A percentile compares a stretch with the other conserved stretches of the same genome.
Conservation (phyloP, 2,888 invertebrate genomes). For the Caenorhabditis auriculariae region DNA sequence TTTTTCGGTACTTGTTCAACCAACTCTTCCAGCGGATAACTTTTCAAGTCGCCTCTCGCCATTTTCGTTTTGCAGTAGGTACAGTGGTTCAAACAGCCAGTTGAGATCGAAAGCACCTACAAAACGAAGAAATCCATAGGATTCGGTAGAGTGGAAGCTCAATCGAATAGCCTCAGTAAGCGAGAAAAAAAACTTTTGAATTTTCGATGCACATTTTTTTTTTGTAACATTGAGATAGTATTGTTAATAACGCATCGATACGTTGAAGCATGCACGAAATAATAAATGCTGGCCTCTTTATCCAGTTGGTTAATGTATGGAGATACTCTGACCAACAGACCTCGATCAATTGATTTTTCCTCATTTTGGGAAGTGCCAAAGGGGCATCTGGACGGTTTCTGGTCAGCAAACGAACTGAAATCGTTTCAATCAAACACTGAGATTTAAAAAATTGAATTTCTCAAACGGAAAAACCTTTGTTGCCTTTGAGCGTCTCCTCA, state of each 20-base stretch:
- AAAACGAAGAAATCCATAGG: too few species aligned
- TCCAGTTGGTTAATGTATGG: too few species aligned
- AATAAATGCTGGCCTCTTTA: too few species aligned
- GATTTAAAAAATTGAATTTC: not conserved
- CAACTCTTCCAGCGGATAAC: constrained; percentile 73
- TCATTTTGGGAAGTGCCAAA: constrained; percentile 84
- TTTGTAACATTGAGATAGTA: too few species aligned
- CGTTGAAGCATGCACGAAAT: too few species aligned
- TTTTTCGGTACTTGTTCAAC: constrained; percentile 29
- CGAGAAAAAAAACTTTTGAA: too few species aligned
- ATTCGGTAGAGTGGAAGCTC: too few species aligned
- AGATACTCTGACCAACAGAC: constrained; percentile 68
- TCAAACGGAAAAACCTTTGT: constrained; percentile 14
- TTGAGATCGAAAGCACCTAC: constrained; percentile 59
- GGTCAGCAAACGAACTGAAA: constrained; percentile 36
- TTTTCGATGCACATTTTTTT: too few species aligned
- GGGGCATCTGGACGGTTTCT: constrained; percentile 77
- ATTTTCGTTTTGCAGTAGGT: constrained; percentile 89
- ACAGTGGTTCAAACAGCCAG: constrained; percentile 86
- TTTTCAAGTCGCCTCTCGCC: constrained; percentile 87
- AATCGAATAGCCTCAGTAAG: too few species aligned
- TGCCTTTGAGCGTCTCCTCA: constrained; percentile 91
- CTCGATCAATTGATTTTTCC: constrained; percentile 92
- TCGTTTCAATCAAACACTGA: not conserved
- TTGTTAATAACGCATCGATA: too few species aligned